Evolutionary conservation across 2,797 vertebrate genomes (phyloP), one percentile per base, ranked within the genome.

Genomic region (Diplodus sargus): DNA sequence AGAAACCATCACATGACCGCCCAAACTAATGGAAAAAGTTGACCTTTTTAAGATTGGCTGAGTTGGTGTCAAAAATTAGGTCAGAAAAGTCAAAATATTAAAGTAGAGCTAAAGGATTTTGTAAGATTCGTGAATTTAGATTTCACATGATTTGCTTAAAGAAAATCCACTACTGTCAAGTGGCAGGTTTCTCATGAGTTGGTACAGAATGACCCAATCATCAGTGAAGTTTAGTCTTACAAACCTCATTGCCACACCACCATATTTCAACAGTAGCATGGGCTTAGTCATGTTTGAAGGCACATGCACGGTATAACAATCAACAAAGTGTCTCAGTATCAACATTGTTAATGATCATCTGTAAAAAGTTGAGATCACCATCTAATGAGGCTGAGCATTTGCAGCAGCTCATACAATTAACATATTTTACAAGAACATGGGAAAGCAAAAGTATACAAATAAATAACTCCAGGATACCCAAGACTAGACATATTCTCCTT

Each of bases 401-500:
- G 20, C n/a, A n/a, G n/a, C 16, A 17, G 52, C 16, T 51, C 30
- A 49, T 2, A 58, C 10, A 51, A 4, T 45, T 3, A 48, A 8
- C 48, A 20, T 49, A 56, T 69, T 39, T 76, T 39, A 47, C 17
- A 76, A 67, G 15, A 65, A 17, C 18, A 23, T 51, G 18, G 54
- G 22, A 57, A 57, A 22, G 23, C 63, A 81, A 72, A 66, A 28
- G 25, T 54, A 14, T 2, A 69, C 28, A 76, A 76, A 81, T 54
- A 66, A 71, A 68, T 56, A 63, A 34, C 15, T 78, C 6, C 8
- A 22, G 20, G 34, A 45, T 7, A 68, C 20, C 63, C 13, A 42
- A 74, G 70, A 82, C 47, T 25, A 84, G 67, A 90, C 59, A 82
- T 66, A 63, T 72, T 80, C 77, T 73, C 74, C 68, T 90, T 83